Conservation (phyloP, 92 coral and sea anemone species). For the Palythoa grandiflora region DNA sequence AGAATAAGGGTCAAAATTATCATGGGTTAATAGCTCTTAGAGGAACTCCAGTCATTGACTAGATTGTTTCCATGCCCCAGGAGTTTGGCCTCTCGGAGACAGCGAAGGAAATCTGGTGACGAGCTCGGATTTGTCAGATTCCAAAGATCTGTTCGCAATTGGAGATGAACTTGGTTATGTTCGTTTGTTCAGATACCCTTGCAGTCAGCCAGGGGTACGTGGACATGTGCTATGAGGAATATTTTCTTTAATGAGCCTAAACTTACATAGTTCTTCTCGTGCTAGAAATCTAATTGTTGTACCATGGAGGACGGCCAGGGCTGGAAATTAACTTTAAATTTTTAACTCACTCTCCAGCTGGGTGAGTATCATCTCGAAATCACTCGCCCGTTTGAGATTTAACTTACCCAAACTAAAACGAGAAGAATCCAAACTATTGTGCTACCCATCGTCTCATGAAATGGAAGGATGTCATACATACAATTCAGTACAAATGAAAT, state of each 20-base stretch:
- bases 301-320: not conserved
- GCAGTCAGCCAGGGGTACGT: slow-evolving; percentile 85
- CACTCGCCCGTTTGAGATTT: too few species aligned
- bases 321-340: too few species aligned
- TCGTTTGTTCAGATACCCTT: slow-evolving; percentile 84
- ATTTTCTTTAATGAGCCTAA: not conserved
- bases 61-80: slow-evolving; percentile 33
- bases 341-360: too few species aligned
- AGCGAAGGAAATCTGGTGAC: slow-evolving; percentile 88
- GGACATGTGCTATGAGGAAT: not conserved
- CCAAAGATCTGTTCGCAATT: slow-evolving; percentile 78
- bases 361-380: too few species aligned
- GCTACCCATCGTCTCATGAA: too few species aligned
- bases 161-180: slow-evolving; percentile 94
- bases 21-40: too few species aligned
- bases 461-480: too few species aligned
- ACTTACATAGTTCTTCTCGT: not conserved
- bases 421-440: too few species aligned
- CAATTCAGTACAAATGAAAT: too few species aligned
- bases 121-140: slow-evolving; percentile 88
- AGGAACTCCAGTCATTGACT: not conserved
- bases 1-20: not conserved
- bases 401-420: too few species aligned
- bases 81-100: slow-evolving; percentile 88
- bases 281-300: not conserved